Evolutionary conservation across 2,113 vertebrate species (phyloP), one percentile per base, ranked within the genome.

Genomic region (Phylloscopus whistleri): DNA sequence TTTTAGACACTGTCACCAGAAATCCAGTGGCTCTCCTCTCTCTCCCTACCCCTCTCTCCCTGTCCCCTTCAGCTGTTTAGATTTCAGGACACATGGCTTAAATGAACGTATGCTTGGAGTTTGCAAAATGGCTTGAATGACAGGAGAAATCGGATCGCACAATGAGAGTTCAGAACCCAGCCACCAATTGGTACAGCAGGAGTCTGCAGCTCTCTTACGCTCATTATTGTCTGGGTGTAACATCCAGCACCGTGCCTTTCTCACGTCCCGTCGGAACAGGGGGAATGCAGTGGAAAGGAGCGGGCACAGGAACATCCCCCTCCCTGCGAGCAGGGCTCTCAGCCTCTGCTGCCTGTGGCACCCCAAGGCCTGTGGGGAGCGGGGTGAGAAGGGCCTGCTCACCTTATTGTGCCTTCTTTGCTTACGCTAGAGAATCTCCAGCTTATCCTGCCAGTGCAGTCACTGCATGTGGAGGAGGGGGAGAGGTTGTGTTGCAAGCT

Each of bases 401-500:
- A 92, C 95, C 93, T 96, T n/a, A 56, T 62, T 96, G 60, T 96
- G 87, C 93, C 90, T 72, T 84, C 81, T 77, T 77, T 97, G 95
- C 97, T 97, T 96, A 95, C 59, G 8, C 88, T 89, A 88, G 84
- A 96, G 94, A 97, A 96, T 95, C 94, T 97, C 94, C 90, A 92
- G 91, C 85, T 95, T 93, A 97, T 95, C 95, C 96, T 95, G 93
- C 92, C 94, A 87, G 92, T 83, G 93, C 95, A 96, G 93, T 87
- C 82, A 80, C 96, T 91, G 83, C 85, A 62, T 67, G 92, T 95
- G 95, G 89, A 96, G 94, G 95, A 94, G 94, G 88, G 94, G 93
- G 94, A 88, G 88, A 90, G 62, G 85, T 63, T 31, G 90, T 97
- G 97, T 97, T 97, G 97, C 95, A 97, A 97, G 93, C 89, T 89